These are phyloP conservation scores for Halocynthia aurantium DNA, from an alignment of 23 tunicate genomes.

Conservation along the genomic window DNA sequence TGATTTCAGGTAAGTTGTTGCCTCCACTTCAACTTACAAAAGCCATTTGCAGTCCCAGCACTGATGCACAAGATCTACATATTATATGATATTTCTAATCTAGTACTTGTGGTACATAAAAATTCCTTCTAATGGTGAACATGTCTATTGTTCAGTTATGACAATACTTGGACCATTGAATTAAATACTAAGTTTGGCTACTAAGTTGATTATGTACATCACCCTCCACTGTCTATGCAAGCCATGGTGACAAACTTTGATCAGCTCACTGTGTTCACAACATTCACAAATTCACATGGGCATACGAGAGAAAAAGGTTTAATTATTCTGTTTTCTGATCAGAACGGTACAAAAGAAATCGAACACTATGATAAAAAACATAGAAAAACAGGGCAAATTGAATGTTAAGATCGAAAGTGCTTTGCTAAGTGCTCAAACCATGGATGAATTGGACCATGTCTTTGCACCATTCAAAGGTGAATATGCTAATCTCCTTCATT, in stretches of 20 bases:
- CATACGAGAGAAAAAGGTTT: too few species aligned
- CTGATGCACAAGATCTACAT: not conserved
- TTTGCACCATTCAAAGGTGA: conserved; percentile 29
- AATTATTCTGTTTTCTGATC: too few species aligned
- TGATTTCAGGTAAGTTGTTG: conserved; percentile 36
- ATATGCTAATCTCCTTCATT: too few species aligned
- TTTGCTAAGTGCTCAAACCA: conserved; percentile 52
- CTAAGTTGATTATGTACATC: too few species aligned
- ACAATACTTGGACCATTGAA: not conserved
- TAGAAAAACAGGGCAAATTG: conserved; percentile 73
- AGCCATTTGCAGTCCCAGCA: too few species aligned
- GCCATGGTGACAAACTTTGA: too few species aligned
- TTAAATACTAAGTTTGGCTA: too few species aligned
- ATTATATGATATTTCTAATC: too few species aligned
- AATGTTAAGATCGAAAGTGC: conserved; percentile 18
- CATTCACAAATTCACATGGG: too few species aligned
- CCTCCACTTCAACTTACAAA: not conserved
- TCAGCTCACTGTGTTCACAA: too few species aligned
- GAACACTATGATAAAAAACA: conserved; percentile 28
- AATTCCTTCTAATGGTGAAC: not conserved
- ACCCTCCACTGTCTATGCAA: too few species aligned
- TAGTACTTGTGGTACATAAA: not conserved
- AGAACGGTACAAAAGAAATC: conserved; percentile 80
- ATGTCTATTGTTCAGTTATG: not conserved
- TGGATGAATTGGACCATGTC: conserved; percentile 63